Base-by-base conservation (phyloP, 2,888 invertebrate genomes). In the Hyppa rectilinea region DNA sequence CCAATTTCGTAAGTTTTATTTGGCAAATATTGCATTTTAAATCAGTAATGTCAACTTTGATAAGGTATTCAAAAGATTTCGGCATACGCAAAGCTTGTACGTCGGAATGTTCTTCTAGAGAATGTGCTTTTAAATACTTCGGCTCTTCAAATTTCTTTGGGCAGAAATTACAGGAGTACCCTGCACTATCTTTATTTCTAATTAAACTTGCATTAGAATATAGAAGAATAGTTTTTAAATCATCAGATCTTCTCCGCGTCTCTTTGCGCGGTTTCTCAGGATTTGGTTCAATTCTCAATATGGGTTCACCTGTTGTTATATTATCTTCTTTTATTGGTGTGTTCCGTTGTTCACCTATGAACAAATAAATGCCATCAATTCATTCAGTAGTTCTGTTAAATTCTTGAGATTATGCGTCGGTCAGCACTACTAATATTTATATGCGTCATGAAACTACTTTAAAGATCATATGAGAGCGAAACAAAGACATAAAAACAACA, bases 11-110 rank as follows among this genome's bases (percentile, higher is more conserved):
- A 17, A 78, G 36, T 4, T 14, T 58, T 5, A 58, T 50, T 0
- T 77, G 43, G 64, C 90, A 90, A 47, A 89, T 59, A 56, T 85
- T 86, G 61, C 90, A 90, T 75, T 74, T 81, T n/a, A 90, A 71
- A 14, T 80, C 71, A 0, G 89, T 89, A 50, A 90, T 86, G 47
- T 90, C 90, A 9, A 90, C 63, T 83, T 91, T 89, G 5, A 88
- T 78, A 4, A 88, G 47, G 49, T 76, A 84, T 20, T 85, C 70
- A 31, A 78, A 84, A n/a, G 83, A 69, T 76, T 73, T 83, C 0
- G 83, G 83, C 86, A 80, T 74, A 83, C 78, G 71, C 71, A 83
- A 52, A 64, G 78, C 26, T 72, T 77, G 70, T 73, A 87, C 58
- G 20, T 88, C 70, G 2, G 75, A 71, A 70, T 90, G 90, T 40